A percentile compares a stretch with the other conserved stretches of the same genome.
Evolutionary conservation across 1,140 invertebrate species (phyloP).

Genomic region (Anastrepha obliqua): DNA sequence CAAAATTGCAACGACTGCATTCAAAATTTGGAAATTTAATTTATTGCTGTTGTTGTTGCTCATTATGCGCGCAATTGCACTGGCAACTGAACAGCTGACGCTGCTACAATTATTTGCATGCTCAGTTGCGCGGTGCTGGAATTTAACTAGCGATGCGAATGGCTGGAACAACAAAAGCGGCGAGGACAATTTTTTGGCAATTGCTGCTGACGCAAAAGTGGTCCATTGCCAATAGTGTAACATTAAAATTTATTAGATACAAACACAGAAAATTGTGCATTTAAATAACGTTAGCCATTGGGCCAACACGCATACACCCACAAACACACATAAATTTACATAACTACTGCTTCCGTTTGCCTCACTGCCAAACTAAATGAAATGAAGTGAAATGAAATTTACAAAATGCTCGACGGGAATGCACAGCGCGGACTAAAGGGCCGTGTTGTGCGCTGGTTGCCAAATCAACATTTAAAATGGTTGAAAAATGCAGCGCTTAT

Average conservation of each 20-base stretch:
- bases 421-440: background rate
- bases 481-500: background rate
- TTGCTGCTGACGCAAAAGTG: background rate
- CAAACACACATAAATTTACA: background rate
- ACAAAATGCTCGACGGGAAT: background rate
- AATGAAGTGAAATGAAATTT: constrained; percentile 47
- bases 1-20: background rate
- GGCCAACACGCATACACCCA: background rate
- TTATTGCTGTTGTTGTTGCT: constrained; percentile 41
- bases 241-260: constrained; percentile 43
- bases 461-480: constrained; percentile 38
- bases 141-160: background rate
- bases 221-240: constrained; percentile 43
- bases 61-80: constrained; percentile 48
- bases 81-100: constrained; percentile 20
- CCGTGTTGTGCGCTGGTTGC: background rate
- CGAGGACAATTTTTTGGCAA: constrained; percentile 17
- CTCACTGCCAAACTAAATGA: constrained; percentile 35
- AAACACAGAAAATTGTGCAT: constrained; percentile 39
- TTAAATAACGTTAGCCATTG: constrained; percentile 49
- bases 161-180: background rate
- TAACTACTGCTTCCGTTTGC: background rate
- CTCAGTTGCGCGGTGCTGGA: constrained; percentile 3
- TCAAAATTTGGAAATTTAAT: constrained; percentile 38
- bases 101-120: constrained; percentile 42